Conservation (phyloP, 2,888 invertebrate genomes). For the Criorhina ranunculi region DNA sequence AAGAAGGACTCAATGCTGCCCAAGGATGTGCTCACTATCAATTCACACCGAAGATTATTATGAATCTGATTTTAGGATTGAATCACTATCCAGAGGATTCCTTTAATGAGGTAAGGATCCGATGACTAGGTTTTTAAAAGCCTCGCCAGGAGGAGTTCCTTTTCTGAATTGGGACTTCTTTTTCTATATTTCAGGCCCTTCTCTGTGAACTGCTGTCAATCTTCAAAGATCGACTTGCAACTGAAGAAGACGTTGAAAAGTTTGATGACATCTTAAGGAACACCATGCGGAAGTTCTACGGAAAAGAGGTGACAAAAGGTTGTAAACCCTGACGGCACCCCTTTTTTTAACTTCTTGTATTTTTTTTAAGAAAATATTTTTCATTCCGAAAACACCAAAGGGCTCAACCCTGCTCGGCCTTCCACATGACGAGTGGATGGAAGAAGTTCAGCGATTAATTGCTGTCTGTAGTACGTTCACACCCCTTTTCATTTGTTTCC, state of each 20-base stretch:
- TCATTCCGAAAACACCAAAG: slow-evolving; percentile 80
- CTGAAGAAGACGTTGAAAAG: slow-evolving; percentile 87
- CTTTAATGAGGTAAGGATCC: slow-evolving; percentile 82
- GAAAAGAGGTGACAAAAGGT: slow-evolving; percentile 81
- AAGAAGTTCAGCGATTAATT: slow-evolving; percentile 87
- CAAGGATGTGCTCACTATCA: slow-evolving; percentile 82
- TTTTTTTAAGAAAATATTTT: slow-evolving; percentile 81
- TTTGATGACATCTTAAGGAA: slow-evolving; percentile 88
- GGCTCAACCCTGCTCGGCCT: slow-evolving; percentile 83
- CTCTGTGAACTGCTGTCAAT: slow-evolving; percentile 90
- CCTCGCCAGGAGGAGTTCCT: too few species aligned
- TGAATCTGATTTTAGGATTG: slow-evolving; percentile 81
- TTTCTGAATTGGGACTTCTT: background rate
- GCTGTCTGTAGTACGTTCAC: slow-evolving; percentile 87
- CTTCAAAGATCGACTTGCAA: slow-evolving; percentile 90
- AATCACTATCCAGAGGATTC: slow-evolving; percentile 81
- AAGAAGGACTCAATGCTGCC: slow-evolving; percentile 79
- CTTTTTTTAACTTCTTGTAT: background rate
- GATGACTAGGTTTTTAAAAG: too few species aligned
- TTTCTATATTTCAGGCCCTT: slow-evolving; percentile 86
- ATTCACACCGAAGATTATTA: slow-evolving; percentile 84
- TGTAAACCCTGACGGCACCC: slow-evolving; percentile 4
- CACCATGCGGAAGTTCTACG: slow-evolving; percentile 83
- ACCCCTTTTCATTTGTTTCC: background rate
- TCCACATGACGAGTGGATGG: slow-evolving; percentile 87